A percentile compares a stretch with the other conserved stretches of the same genome.
phyloP scores from a whole-genome alignment of 2,888 invertebrate species.

The Dascillus cervinus region DNA sequence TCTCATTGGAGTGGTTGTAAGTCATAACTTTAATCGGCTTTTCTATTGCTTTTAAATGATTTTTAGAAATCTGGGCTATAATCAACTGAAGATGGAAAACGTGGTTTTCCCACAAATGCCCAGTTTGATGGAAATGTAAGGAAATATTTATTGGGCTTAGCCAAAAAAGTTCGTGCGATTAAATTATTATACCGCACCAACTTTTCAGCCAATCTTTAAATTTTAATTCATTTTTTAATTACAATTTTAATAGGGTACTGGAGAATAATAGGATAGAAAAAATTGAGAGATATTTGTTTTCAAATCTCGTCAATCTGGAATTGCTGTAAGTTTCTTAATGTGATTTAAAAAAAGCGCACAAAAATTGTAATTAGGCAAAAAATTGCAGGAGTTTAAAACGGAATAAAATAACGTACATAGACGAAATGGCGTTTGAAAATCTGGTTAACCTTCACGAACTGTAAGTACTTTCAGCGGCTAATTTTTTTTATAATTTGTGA shows the following conservation, averaged over 20 bases:
- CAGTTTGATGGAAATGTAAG: slow-evolving; percentile 46
- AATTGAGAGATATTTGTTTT: slow-evolving; percentile 42
- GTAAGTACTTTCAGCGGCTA: too few species aligned
- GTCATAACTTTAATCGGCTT: neutral
- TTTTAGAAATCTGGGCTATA: slow-evolving; percentile 39
- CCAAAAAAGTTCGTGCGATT: too few species aligned
- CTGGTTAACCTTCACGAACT: slow-evolving; percentile 42
- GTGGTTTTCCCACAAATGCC: slow-evolving; percentile 44
- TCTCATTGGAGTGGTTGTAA: slow-evolving; percentile 39
- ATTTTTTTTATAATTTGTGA: too few species aligned
- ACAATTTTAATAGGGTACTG: too few species aligned
- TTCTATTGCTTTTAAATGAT: neutral
- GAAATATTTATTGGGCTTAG: too few species aligned
- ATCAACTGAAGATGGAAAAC: slow-evolving; percentile 42
- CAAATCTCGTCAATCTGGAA: slow-evolving; percentile 40
- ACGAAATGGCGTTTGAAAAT: slow-evolving; percentile 42
- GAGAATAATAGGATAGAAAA: too few species aligned
- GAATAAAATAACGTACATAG: slow-evolving; percentile 43
- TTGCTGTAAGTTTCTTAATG: slow-evolving; percentile 41
- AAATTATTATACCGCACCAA: too few species aligned
- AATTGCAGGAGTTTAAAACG: slow-evolving; percentile 33
- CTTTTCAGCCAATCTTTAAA: too few species aligned
- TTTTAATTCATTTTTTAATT: too few species aligned
- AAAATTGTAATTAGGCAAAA: slow-evolving; percentile 5
- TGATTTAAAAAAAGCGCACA: too few species aligned